Percentiles rank a stretch among this genome's conserved stretches.
phyloP scores from a whole-genome alignment of 2,797 vertebrate genomes.

The Balearica regulorum region DNA sequence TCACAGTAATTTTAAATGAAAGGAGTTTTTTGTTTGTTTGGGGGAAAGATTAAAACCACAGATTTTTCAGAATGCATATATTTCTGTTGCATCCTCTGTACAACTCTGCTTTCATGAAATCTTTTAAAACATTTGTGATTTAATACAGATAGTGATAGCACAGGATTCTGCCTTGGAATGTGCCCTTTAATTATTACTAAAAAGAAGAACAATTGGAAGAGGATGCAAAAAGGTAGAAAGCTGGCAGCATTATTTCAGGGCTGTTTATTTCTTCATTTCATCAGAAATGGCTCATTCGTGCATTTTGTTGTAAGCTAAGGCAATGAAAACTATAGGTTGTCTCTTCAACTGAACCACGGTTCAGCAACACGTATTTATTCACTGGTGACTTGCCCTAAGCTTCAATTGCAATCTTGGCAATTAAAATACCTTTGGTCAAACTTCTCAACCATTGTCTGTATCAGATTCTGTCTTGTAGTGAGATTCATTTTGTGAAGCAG shows the following conservation, averaged over 20 bases:
- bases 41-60: neutral
- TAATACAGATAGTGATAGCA: neutral
- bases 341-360: neutral
- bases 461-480: neutral
- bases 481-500: neutral
- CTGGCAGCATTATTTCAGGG: neutral
- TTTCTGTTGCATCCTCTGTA: neutral
- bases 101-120: neutral
- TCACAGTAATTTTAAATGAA: neutral
- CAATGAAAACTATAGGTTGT: neutral
- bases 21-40: neutral
- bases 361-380: neutral
- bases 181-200: neutral
- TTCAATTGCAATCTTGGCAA: neutral
- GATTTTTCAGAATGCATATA: neutral
- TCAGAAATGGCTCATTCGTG: neutral
- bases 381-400: neutral
- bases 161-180: neutral
- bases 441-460: neutral
- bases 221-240: neutral
- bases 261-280: neutral
- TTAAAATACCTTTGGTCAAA: neutral
- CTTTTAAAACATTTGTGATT: neutral
- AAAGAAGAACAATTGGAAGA: neutral
- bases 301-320: neutral